Percentiles rank a stretch among this genome's conserved stretches.
These are phyloP conservation scores for Drosophila conformis DNA, from an alignment of 2,888 invertebrate genomes.

Conservation along the genomic window DNA sequence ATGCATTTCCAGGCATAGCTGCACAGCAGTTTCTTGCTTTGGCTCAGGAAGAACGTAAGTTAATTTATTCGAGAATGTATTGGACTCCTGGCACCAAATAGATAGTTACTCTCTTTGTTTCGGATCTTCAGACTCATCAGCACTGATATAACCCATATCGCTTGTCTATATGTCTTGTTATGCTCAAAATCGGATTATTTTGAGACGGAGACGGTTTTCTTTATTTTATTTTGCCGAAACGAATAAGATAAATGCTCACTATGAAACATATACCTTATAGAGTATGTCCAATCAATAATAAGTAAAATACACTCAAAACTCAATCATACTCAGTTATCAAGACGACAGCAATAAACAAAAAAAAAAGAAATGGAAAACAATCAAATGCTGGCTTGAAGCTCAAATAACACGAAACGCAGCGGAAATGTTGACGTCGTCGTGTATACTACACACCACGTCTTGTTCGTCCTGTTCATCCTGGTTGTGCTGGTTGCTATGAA, in stretches of 20 bases:
- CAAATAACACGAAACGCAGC: constrained; percentile 26
- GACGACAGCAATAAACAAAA: constrained; percentile 2
- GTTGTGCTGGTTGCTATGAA: constrained; percentile 11
- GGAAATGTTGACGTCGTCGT: constrained; percentile 34
- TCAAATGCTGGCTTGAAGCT: constrained; percentile 27
- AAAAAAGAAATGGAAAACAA: constrained; percentile 15
- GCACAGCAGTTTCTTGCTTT: background rate
- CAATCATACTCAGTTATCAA: constrained; percentile 1
- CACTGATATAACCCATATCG: no score
- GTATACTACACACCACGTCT: background rate
- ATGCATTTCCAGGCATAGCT: background rate
- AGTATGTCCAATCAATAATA: constrained; percentile 9
- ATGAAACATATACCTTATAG: background rate
- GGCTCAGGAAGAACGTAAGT: background rate
- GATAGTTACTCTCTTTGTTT: background rate
- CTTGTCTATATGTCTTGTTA: no score
- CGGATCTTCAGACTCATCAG: background rate
- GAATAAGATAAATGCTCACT: background rate
- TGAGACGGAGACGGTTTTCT: fast-evolving
- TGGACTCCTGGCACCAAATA: background rate
- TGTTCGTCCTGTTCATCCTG: background rate
- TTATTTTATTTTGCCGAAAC: background rate
- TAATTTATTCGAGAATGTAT: background rate
- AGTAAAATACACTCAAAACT: constrained; percentile 10
- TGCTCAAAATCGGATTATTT: background rate